Conservation (phyloP, 2,888 invertebrate species). For the Caenorhabditis sp. region DNA sequence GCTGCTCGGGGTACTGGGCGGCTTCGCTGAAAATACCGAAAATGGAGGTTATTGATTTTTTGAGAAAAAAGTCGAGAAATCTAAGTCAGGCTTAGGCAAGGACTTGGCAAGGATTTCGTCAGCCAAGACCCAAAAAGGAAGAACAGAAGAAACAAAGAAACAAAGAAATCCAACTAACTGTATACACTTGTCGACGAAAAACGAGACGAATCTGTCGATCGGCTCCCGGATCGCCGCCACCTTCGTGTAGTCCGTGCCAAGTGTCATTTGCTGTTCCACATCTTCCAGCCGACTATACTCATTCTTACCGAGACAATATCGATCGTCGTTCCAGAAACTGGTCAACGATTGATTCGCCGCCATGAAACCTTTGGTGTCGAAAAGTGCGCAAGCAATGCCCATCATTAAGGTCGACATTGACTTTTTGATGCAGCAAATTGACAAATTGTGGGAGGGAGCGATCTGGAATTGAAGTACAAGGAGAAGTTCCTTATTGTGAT, state of each 20-base stretch:
- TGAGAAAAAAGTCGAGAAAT: no score
- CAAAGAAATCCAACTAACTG: no score
- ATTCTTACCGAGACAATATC: background rate
- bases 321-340: background rate
- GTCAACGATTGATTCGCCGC: background rate
- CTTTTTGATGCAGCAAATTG: background rate
- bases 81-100: no score
- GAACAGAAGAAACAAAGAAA: no score
- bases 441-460: background rate
- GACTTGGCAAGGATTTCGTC: no score
- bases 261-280: background rate
- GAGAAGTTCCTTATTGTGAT: background rate
- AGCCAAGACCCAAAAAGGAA: no score
- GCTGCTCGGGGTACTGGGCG: background rate
- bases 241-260: background rate
- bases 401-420: background rate
- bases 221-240: background rate
- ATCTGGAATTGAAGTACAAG: background rate
- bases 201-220: background rate
- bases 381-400: background rate
- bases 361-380: background rate
- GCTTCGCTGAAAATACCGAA: background rate
- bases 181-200: background rate
- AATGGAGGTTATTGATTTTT: no score
- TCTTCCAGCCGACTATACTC: background rate